Base-by-base conservation (phyloP, 2,797 vertebrate species). In the Melanotaenia trifasciata region DNA sequence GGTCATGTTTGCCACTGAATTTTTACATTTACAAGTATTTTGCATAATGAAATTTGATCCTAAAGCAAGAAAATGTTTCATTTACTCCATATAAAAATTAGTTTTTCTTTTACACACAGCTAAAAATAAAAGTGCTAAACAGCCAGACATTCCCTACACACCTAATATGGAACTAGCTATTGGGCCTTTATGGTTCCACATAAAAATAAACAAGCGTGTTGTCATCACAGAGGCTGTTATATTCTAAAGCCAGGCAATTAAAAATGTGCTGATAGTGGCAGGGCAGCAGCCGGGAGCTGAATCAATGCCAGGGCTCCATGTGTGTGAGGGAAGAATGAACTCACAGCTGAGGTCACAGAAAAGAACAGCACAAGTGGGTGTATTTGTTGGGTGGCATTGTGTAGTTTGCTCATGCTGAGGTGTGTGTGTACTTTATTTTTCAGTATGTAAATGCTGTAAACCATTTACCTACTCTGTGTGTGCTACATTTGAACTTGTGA, bases 251-350 rank as follows among this genome's bases (percentile, higher is more conserved):
- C 89, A 90, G 73, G 79, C 87, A 84, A 88, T 90, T 89, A 81
- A 90, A 92, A 92, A 92, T 87, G 87, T 89, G 91, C 89, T 90
- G 85, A 92, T 85, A 90, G 89, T 86, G 84, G 88, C 90, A 83
- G 81, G 70, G 87, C 81, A 83, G 86, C 86, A 90, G 85, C 78
- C 65, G 78, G 86, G 85, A 43, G 63, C 75, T 50, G 84, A 85
- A 70, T 12, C 53, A 3, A 38, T 87, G 89, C 90, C 91, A 91
- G 79, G 38, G 13, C 88, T 80, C 90, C 88, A 85, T 86, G 80
- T 92, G 92, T 87, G 92, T 12, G 67, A 87, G 67, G 72, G 68
- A 77, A 81, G 76, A 84, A 71, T 85, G 88, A 92, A 92, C 90
- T 87, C 78, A 26, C 58, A 67, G 81, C 70, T 70, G 72, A 89